phyloP scores from a whole-genome alignment of 2,113 vertebrate species.

The Tachysurus fulvidraco region DNA sequence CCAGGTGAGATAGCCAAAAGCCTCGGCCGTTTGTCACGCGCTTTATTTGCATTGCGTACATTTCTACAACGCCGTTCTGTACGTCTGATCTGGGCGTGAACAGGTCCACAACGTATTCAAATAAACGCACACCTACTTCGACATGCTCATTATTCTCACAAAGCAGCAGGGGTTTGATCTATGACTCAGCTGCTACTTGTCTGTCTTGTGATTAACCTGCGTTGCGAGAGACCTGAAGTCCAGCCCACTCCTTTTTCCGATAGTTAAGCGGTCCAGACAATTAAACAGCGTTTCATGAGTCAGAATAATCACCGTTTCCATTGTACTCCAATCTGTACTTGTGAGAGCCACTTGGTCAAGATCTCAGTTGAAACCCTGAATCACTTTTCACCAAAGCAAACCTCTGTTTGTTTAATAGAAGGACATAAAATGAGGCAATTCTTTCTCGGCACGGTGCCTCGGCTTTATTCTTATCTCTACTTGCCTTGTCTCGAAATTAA shows the following conservation, averaged over 20 bases:
- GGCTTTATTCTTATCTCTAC: neutral
- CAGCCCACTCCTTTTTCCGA: neutral
- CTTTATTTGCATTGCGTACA: neutral
- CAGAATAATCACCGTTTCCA: neutral
- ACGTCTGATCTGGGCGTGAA: neutral
- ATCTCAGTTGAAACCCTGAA: neutral
- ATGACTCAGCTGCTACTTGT: neutral
- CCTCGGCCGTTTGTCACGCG: neutral
- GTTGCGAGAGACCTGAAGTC: neutral
- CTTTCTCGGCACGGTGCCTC: neutral
- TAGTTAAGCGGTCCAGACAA: neutral
- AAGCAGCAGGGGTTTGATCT: neutral
- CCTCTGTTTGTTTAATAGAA: neutral
- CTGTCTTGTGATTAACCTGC: neutral
- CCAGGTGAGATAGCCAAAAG: neutral
- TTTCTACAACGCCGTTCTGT: neutral
- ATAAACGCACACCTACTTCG: neutral
- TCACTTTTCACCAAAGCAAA: neutral
- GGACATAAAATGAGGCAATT: neutral
- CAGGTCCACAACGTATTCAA: neutral
- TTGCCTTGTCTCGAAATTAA: slow-evolving; percentile 4
- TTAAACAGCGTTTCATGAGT: neutral
- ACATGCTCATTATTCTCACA: neutral
- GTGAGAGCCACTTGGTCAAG: neutral
- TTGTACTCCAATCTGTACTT: neutral